Conservation (phyloP, 2,888 invertebrate genomes). For the Mythimna vitellina region DNA sequence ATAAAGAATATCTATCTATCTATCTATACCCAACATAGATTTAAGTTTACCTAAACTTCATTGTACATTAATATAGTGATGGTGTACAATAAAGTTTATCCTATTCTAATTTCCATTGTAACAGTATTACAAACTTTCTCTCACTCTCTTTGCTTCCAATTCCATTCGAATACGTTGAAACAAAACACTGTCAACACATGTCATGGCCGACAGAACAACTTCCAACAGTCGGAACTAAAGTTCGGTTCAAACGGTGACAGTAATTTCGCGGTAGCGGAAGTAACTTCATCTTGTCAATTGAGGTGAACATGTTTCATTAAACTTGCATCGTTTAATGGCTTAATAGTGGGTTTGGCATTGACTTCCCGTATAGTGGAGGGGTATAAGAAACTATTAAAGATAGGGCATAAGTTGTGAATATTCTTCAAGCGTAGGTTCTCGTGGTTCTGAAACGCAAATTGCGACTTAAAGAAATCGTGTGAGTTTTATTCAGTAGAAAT, state of each 20-base stretch:
- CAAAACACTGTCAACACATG: conserved; percentile 6
- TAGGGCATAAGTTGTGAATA: background rate
- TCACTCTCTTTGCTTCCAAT: too few relatives aligned
- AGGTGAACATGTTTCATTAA: conserved; percentile 37
- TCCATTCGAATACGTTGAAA: conserved; percentile 6
- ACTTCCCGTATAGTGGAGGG: background rate
- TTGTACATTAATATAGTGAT: too few relatives aligned
- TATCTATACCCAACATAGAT: too few relatives aligned
- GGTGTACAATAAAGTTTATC: too few relatives aligned
- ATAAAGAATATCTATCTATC: too few relatives aligned
- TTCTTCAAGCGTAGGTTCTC: background rate
- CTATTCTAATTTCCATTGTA: too few relatives aligned
- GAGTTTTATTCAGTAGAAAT: too few relatives aligned
- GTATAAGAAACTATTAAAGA: background rate
- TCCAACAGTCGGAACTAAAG: conserved; percentile 38
- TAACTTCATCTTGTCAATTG: conserved; percentile 42
- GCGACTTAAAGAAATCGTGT: background rate
- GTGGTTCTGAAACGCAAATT: background rate
- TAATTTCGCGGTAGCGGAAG: conserved; percentile 37
- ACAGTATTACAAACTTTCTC: too few relatives aligned
- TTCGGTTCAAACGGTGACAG: conserved; percentile 46
- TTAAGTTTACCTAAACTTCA: too few relatives aligned
- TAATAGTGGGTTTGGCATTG: conserved; percentile 5
- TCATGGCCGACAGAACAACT: conserved; percentile 23
- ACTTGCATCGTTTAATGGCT: conserved; percentile 17